Conservation (phyloP, 2,888 invertebrate species). For the Eristalis tenax region DNA sequence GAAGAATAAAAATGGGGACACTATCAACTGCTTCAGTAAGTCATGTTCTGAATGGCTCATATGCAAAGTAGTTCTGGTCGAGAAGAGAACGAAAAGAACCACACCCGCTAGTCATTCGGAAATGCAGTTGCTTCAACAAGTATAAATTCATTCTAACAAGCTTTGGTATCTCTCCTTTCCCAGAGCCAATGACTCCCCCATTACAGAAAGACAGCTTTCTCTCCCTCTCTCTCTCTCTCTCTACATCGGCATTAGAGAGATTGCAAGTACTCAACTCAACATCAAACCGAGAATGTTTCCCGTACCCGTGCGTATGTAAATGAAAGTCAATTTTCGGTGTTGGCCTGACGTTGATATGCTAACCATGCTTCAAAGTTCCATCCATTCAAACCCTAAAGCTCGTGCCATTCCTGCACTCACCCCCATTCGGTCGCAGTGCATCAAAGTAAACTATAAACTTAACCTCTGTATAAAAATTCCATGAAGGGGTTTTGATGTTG, state of each 20-base stretch:
- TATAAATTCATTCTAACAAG: background rate
- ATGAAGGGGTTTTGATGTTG: constrained; percentile 65
- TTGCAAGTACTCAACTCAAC: constrained; percentile 22
- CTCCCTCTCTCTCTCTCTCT: too few relatives aligned
- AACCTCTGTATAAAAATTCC: constrained; percentile 52
- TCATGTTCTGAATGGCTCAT: too few relatives aligned
- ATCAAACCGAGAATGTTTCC: background rate
- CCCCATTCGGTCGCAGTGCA: constrained; percentile 3
- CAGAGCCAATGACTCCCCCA: background rate
- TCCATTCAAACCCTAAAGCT: background rate
- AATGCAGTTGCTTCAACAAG: background rate
- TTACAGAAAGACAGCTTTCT: background rate
- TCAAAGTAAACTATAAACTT: constrained; percentile 50
- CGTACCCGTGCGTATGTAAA: constrained; percentile 20
- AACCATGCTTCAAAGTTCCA: constrained; percentile 25
- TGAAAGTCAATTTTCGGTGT: constrained; percentile 38
- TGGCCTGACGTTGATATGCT: constrained; percentile 49
- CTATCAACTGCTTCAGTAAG: too few relatives aligned
- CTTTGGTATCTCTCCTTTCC: background rate
- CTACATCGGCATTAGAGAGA: background rate
- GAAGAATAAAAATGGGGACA: too few relatives aligned
- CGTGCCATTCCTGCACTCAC: constrained; percentile 9
- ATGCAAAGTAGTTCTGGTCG: too few relatives aligned
- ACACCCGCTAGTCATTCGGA: too few relatives aligned
- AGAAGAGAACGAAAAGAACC: too few relatives aligned